A percentile compares a stretch with the other conserved stretches of the same genome.
These are phyloP conservation scores for Tapirus terrestris DNA, from an alignment of 2,113 vertebrate genomes.

Conservation along the genomic window DNA sequence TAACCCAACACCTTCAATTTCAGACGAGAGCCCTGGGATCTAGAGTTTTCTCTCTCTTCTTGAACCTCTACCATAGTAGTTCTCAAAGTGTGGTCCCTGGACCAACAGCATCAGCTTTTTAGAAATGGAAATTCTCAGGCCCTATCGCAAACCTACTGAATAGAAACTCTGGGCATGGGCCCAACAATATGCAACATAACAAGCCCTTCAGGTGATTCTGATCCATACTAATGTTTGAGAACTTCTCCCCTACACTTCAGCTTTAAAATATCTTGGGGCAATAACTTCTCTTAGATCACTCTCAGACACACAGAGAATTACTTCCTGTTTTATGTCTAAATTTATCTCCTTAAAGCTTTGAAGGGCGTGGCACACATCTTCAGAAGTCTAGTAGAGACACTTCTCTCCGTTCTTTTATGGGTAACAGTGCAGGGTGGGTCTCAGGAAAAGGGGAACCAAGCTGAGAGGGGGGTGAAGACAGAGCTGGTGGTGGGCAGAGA, in stretches of 20 bases:
- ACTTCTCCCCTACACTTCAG: neutral
- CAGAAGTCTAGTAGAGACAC: neutral
- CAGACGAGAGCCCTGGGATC: neutral
- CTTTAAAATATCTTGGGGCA: conserved; percentile 20
- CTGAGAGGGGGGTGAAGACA: neutral
- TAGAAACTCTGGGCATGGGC: neutral
- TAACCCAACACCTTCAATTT: neutral
- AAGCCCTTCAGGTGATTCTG: neutral
- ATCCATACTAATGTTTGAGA: neutral
- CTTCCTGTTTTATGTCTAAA: conserved; percentile 81
- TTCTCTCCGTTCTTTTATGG: neutral
- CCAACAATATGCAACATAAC: neutral
- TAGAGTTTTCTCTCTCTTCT: neutral
- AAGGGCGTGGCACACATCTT: conserved; percentile 28
- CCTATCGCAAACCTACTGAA: neutral
- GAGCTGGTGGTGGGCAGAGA: neutral
- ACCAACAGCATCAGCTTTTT: neutral
- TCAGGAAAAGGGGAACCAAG: neutral
- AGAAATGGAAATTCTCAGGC: conserved; percentile 9
- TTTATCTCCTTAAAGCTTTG: conserved; percentile 71
- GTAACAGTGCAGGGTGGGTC: neutral
- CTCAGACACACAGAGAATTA: conserved; percentile 54
- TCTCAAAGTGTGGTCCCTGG: neutral
- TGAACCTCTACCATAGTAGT: neutral
- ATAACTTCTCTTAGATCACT: conserved; percentile 55